phyloP scores from a whole-genome alignment of 2,888 invertebrate genomes.

The Morinoia aosen region DNA sequence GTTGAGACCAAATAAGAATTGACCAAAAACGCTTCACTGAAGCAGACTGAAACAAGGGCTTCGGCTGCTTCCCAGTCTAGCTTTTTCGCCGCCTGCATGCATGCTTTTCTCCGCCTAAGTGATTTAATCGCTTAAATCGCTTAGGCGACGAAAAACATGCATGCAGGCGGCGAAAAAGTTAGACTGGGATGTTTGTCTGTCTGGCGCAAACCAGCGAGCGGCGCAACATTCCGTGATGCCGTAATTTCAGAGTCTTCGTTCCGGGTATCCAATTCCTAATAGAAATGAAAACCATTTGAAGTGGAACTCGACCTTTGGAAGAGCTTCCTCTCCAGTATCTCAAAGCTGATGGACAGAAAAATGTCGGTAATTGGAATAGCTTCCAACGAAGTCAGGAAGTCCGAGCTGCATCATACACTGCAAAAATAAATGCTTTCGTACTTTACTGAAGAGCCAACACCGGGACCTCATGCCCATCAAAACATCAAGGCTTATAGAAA shows the following conservation, averaged over 20 bases:
- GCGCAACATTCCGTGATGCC: not conserved
- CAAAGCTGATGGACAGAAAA: not conserved
- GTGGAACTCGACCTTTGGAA: not conserved
- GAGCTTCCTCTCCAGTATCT: not conserved
- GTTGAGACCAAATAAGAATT: too few species aligned
- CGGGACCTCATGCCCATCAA: not conserved
- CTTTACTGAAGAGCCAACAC: not conserved
- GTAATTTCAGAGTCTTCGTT: not conserved
- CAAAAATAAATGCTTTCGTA: not conserved
- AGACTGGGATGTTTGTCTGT: not conserved
- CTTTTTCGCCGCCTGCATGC: too few species aligned
- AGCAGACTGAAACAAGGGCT: not conserved
- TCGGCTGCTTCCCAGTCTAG: too few species aligned
- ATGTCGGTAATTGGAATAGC: slow-evolving; percentile 3
- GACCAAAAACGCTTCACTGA: too few species aligned
- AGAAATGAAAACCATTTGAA: not conserved
- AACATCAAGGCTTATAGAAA: not conserved
- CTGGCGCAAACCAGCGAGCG: not conserved
- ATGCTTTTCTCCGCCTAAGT: too few species aligned
- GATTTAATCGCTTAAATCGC: too few species aligned
- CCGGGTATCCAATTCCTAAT: not conserved
- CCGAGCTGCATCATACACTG: not conserved
- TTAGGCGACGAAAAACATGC: too few species aligned
- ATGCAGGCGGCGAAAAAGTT: too few species aligned
- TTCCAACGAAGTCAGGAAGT: not conserved